Conservation (phyloP, 2,797 vertebrate species). For the Emydoidea blandingii region DNA sequence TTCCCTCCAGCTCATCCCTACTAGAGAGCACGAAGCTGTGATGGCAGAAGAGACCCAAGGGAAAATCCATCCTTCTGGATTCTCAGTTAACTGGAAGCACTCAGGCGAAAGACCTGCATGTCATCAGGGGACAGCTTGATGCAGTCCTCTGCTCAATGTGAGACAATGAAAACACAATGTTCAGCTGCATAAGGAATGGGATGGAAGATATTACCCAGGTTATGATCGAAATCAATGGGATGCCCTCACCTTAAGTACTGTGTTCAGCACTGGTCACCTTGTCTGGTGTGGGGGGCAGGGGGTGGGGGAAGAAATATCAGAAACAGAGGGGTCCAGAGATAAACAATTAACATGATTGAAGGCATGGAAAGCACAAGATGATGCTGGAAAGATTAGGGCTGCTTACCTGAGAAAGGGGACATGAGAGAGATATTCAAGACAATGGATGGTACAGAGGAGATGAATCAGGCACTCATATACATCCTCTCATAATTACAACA, state of each 20-base stretch:
- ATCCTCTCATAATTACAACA: background rate
- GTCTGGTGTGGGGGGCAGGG: background rate
- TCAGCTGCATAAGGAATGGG: background rate
- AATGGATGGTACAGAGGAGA: background rate
- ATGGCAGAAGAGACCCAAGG: conserved; percentile 50
- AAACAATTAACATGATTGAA: background rate
- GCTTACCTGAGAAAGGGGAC: background rate
- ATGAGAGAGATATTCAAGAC: background rate
- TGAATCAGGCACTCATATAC: background rate
- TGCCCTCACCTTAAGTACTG: rapidly evolving
- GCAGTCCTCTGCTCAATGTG: background rate
- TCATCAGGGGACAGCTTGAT: background rate
- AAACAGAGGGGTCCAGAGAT: background rate
- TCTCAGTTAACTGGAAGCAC: conserved; percentile 19
- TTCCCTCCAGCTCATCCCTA: background rate
- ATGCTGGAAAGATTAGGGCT: background rate
- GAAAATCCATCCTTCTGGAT: conserved; percentile 14
- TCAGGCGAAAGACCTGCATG: background rate
- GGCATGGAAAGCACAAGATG: background rate
- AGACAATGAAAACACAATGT: rapidly evolving
- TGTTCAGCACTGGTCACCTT: rapidly evolving
- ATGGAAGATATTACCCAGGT: background rate
- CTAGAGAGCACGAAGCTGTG: background rate
- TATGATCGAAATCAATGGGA: background rate
- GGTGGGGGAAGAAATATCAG: background rate